phyloP scores from a whole-genome alignment of 2,888 invertebrate genomes.

The Pedicia rivosa region DNA sequence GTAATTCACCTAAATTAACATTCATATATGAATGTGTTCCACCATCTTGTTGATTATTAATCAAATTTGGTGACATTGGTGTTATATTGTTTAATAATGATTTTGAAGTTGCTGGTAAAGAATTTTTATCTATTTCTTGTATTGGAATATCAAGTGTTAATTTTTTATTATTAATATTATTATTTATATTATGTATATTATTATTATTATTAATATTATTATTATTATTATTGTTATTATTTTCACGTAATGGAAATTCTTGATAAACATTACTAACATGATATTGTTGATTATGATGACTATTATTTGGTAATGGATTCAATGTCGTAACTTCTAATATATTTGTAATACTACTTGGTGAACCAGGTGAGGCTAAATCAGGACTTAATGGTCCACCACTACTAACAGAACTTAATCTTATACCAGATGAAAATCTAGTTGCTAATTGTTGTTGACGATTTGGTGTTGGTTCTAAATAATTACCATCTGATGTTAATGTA shows the following conservation, averaged over 20 bases:
- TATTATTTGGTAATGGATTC: constrained; percentile 31
- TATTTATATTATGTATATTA: constrained; percentile 11
- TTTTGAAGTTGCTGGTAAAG: neutral
- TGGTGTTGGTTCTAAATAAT: constrained; percentile 28
- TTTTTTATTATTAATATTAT: constrained; percentile 18
- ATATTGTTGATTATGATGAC: constrained; percentile 13
- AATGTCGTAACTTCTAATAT: constrained; percentile 38
- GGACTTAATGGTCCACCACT: constrained; percentile 21
- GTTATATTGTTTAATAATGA: neutral
- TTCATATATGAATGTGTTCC: constrained; percentile 3
- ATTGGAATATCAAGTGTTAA: constrained; percentile 25
- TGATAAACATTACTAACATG: constrained; percentile 38
- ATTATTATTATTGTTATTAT: constrained; percentile 25
- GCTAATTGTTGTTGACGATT: constrained; percentile 12
- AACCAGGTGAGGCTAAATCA: constrained; percentile 30
- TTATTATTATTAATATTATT: constrained; percentile 15
- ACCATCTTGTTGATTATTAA: constrained; percentile 1
- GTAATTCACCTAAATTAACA: constrained; percentile 5
- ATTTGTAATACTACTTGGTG: constrained; percentile 36
- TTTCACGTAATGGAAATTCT: constrained; percentile 36
- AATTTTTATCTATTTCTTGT: constrained; percentile 23
- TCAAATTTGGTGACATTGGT: constrained; percentile 11
- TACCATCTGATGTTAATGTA: constrained; percentile 10
- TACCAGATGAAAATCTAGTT: constrained; percentile 11
- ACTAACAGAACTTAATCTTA: constrained; percentile 19